A percentile compares a stretch with the other conserved stretches of the same genome.
Conservation (phyloP, 1,140 invertebrate species). For the Caenorhabditis latens region DNA sequence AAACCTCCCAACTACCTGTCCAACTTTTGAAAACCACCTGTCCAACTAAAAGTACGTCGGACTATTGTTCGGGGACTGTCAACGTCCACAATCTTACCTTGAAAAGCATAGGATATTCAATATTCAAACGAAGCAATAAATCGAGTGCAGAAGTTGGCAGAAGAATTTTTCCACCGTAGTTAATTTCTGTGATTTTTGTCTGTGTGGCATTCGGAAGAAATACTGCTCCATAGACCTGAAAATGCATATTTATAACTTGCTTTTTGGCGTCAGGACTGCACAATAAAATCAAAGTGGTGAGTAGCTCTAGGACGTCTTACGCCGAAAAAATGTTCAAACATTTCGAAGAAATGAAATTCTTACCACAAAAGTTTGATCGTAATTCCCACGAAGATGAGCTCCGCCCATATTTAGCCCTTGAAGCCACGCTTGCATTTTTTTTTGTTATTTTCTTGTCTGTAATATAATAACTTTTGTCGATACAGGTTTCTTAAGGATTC, state of each 20-base stretch:
- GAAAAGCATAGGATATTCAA: constrained; percentile 98
- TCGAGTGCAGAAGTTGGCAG: constrained; percentile 76
- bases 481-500: background rate
- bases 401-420: constrained; percentile 23
- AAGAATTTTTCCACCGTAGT: constrained; percentile 77
- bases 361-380: constrained; percentile 33
- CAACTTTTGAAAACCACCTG: too few species aligned
- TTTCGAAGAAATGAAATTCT: background rate
- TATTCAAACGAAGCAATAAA: constrained; percentile 84
- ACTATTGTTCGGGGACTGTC: too few species aligned
- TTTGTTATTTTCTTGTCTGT: background rate
- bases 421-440: constrained; percentile 42
- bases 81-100: constrained; percentile 83
- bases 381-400: background rate
- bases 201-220: constrained; percentile 70
- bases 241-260: background rate
- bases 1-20: too few species aligned
- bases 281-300: background rate
- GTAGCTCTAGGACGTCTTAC: background rate
- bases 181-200: constrained; percentile 75
- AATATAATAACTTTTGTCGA: background rate
- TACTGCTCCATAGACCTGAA: constrained; percentile 27
- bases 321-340: constrained; percentile 9
- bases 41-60: too few species aligned
- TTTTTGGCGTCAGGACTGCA: background rate